A percentile compares a stretch with the other conserved stretches of the same genome.
Conservation (phyloP, 2,113 vertebrate genomes). For the Tapirus terrestris region DNA sequence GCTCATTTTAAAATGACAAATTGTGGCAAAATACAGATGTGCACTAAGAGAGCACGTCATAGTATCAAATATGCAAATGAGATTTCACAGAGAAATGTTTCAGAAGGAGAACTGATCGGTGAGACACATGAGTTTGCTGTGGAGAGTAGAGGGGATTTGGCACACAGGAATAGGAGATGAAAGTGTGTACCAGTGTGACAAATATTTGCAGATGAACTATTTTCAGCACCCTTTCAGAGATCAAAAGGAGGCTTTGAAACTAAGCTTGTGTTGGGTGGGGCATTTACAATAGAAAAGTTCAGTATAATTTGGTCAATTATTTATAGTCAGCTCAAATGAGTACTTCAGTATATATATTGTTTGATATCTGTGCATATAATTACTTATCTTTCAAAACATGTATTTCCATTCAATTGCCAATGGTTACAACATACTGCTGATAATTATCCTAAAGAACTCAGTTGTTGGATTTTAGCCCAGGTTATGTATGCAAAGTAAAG, state of each 20-base stretch:
- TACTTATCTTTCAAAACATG: conserved; percentile 53
- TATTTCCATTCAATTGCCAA: conserved; percentile 31
- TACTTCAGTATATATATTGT: neutral
- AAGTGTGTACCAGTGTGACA: neutral
- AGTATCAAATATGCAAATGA: neutral
- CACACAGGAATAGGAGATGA: neutral
- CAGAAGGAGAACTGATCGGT: neutral
- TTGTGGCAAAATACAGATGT: neutral
- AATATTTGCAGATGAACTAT: neutral
- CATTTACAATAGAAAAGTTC: neutral
- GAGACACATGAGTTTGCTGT: neutral
- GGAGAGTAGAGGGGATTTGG: neutral
- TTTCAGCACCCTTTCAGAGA: neutral
- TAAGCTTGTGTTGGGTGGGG: neutral
- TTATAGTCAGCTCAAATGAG: conserved; percentile 35
- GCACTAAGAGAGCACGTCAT: neutral
- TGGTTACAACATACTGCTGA: neutral
- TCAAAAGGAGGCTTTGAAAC: neutral
- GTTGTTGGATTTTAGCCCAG: neutral
- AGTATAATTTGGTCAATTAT: neutral
- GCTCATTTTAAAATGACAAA: conserved; percentile 13
- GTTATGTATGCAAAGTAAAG: neutral
- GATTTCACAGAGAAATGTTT: neutral
- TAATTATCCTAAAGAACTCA: neutral
- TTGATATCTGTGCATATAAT: conserved; percentile 48